phyloP scores from a whole-genome alignment of 1,140 invertebrate species.

The Monomorium pharaonis region DNA sequence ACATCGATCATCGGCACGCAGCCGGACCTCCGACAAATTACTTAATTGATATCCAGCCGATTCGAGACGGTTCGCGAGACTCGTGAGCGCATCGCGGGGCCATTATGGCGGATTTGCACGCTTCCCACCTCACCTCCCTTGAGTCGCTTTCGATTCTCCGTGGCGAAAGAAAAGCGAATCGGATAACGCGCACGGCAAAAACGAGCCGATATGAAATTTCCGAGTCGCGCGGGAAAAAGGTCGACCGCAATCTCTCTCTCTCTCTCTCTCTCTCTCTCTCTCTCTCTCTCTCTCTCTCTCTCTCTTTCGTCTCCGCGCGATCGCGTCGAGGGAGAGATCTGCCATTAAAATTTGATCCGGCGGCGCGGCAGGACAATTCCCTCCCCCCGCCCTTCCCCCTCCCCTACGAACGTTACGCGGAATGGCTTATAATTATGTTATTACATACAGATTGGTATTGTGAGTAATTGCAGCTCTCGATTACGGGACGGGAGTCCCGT shows the following conservation, averaged over 20 bases:
- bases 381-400: too few species aligned
- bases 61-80: conserved; percentile 44
- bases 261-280: too few species aligned
- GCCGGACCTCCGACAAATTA: conserved; percentile 33
- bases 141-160: conserved; percentile 4
- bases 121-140: not conserved
- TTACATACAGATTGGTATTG: conserved; percentile 30
- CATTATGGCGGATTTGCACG: conserved; percentile 47
- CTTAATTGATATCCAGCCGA: conserved; percentile 55
- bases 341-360: conserved; percentile 42
- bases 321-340: not conserved
- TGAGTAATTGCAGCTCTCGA: conserved; percentile 20
- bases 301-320: too few species aligned
- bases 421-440: conserved; percentile 39
- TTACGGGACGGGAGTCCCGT: not conserved
- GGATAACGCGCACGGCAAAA: conserved; percentile 3
- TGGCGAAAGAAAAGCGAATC: conserved; percentile 46
- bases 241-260: conserved; percentile 11
- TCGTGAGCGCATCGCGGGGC: conserved; percentile 8
- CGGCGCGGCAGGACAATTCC: not conserved
- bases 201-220: conserved; percentile 21
- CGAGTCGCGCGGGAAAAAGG: not conserved
- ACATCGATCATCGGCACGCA: conserved; percentile 42
- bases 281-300: too few species aligned
- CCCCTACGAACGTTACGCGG: not conserved